Evolutionary conservation across 1,140 invertebrate genomes (phyloP).

Genomic region (Asobara japonica): DNA sequence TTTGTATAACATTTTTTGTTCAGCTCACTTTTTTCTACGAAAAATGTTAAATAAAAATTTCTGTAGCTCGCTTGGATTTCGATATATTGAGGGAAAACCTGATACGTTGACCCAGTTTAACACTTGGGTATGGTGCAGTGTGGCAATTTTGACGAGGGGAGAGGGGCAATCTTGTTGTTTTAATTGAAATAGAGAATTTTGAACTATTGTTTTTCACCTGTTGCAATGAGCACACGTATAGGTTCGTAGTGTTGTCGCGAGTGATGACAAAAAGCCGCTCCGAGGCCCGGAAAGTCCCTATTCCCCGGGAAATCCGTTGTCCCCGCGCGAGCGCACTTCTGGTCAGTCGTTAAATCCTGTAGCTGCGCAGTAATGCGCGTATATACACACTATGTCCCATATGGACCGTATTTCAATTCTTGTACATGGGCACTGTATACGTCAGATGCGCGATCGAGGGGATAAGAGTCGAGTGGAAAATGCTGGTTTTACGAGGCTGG

Average conservation of each 20-base stretch:
- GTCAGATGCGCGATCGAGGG: background rate
- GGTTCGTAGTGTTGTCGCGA: slow-evolving; percentile 50
- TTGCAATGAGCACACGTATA: slow-evolving; percentile 52
- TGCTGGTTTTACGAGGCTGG: background rate
- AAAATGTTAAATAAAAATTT: no score
- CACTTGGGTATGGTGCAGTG: no score
- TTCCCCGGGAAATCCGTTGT: slow-evolving; percentile 60
- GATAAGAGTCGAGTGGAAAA: background rate
- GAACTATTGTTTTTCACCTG: slow-evolving; percentile 50
- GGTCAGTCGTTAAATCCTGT: slow-evolving; percentile 55
- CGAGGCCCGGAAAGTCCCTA: slow-evolving; percentile 62
- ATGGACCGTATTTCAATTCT: background rate
- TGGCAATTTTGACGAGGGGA: no score
- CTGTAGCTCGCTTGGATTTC: no score
- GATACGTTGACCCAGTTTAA: no score
- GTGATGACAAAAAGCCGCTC: slow-evolving; percentile 50
- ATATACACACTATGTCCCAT: background rate
- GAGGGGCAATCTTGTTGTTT: no score
- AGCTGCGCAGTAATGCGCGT: slow-evolving; percentile 48
- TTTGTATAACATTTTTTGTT: no score
- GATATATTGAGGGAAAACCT: no score
- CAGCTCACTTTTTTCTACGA: no score
- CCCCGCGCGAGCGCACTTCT: slow-evolving; percentile 45
- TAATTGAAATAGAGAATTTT: no score
- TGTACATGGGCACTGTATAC: background rate